Percentiles rank a stretch among this genome's conserved stretches.
Conservation (phyloP, 2,113 vertebrate genomes). For the Oplegnathus fasciatus region DNA sequence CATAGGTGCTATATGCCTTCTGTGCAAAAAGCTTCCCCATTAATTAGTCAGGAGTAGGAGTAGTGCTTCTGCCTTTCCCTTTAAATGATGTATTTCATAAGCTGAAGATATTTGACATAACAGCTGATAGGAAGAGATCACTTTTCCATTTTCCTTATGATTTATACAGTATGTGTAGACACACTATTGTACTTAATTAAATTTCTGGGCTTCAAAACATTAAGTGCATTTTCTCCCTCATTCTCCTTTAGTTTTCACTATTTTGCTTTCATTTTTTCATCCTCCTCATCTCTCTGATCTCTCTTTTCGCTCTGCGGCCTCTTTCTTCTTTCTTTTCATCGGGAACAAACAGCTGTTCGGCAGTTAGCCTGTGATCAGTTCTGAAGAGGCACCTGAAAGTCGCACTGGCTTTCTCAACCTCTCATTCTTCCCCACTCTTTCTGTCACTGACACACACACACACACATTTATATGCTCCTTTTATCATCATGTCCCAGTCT, state of each 20-base stretch:
- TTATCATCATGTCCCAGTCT: not conserved
- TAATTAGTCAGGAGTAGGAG: not conserved
- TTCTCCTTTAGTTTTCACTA: not conserved
- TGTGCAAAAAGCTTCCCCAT: not conserved
- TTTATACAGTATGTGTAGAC: not conserved
- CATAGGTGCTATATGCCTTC: not conserved
- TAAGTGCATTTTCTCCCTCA: not conserved
- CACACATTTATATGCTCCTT: not conserved
- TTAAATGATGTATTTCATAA: not conserved
- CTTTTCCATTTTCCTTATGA: not conserved
- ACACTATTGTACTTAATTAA: not conserved
- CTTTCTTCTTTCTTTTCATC: slow-evolving; percentile 35
- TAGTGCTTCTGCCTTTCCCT: not conserved
- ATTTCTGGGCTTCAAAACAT: not conserved
- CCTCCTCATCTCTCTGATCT: slow-evolving; percentile 25
- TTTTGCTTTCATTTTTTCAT: slow-evolving; percentile 28
- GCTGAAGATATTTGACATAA: not conserved
- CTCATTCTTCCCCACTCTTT: slow-evolving; percentile 13
- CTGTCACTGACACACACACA: not conserved
- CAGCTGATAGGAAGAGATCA: not conserved
- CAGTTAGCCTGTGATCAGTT: slow-evolving; percentile 57
- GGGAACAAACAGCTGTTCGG: slow-evolving; percentile 63
- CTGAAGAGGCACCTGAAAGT: slow-evolving; percentile 54
- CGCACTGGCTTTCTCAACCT: not conserved
- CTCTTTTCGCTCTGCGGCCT: slow-evolving; percentile 7